Evolutionary conservation across 92 coral and sea anemone genomes (phyloP).

Genomic region (Micromussa lordhowensis): DNA sequence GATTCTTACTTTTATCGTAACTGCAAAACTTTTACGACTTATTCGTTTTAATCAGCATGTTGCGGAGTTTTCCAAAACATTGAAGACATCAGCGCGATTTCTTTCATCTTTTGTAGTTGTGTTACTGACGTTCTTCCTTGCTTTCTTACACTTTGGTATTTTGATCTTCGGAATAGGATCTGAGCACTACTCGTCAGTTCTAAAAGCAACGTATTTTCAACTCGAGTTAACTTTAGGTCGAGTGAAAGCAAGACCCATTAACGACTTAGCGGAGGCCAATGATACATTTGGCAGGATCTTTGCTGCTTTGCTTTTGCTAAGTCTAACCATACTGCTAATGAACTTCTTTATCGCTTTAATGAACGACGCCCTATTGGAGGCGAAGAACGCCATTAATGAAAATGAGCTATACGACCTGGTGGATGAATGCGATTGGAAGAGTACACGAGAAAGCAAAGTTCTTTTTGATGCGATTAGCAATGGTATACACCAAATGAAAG

Average conservation of each 20-base stretch:
- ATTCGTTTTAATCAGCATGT: slow-evolving; percentile 78
- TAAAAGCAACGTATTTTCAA: slow-evolving; percentile 53
- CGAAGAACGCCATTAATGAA: slow-evolving; percentile 39
- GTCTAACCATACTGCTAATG: slow-evolving; percentile 60
- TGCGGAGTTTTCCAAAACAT: slow-evolving; percentile 60
- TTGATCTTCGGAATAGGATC: slow-evolving; percentile 61
- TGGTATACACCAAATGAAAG: background rate
- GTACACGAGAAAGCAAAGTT: background rate
- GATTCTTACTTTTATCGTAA: slow-evolving; percentile 68
- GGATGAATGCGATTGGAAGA: background rate
- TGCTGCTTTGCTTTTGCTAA: slow-evolving; percentile 39
- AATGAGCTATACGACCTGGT: slow-evolving; percentile 18
- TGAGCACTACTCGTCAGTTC: slow-evolving; percentile 52
- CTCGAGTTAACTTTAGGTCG: slow-evolving; percentile 71
- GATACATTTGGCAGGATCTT: slow-evolving; percentile 64
- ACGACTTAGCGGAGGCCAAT: slow-evolving; percentile 51
- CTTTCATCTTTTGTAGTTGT: slow-evolving; percentile 57
- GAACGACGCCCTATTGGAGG: slow-evolving; percentile 65
- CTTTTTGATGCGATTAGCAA: slow-evolving; percentile 20
- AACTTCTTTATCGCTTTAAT: slow-evolving; percentile 78
- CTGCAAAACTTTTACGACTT: slow-evolving; percentile 65
- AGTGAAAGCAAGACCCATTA: slow-evolving; percentile 42
- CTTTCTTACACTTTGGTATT: slow-evolving; percentile 61
- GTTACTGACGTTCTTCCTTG: slow-evolving; percentile 44
- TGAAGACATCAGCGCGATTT: slow-evolving; percentile 44